Evolutionary conservation across 1,140 invertebrate species (phyloP).

Genomic region (Polyergus mexicanus): DNA sequence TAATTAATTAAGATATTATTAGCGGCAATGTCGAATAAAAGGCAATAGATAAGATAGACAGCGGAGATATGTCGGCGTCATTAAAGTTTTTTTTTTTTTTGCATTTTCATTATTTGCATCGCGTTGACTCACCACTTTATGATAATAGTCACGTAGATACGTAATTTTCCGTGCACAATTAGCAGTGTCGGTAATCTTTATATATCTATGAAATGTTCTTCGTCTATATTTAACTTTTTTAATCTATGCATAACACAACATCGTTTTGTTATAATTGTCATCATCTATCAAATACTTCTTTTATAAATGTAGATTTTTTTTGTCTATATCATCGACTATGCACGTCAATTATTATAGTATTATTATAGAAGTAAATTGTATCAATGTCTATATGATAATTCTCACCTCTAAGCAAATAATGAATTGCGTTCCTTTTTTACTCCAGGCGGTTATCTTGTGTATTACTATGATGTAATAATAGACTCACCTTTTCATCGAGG

Average conservation of each 20-base stretch:
- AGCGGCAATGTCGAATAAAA: constrained; percentile 5
- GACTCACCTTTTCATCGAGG: constrained; percentile 84
- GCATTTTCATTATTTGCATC: not conserved
- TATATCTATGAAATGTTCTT: not conserved
- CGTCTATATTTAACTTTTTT: not conserved
- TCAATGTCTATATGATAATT: not conserved
- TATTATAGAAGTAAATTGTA: not conserved
- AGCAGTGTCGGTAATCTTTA: constrained; percentile 6
- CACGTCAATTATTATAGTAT: not conserved
- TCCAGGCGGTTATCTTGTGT: not conserved
- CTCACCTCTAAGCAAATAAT: not conserved
- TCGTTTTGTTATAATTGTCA: not conserved
- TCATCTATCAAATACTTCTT: not conserved
- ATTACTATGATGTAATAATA: not conserved
- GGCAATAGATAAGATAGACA: constrained; percentile 23
- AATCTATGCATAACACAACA: not conserved
- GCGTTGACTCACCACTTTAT: constrained; percentile 28
- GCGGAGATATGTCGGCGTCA: constrained; percentile 1
- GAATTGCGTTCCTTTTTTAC: not conserved
- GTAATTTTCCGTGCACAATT: constrained; percentile 42
- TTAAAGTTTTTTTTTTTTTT: constrained; percentile 22
- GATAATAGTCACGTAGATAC: constrained; percentile 53
- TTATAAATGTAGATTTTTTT: not conserved
- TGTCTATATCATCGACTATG: not conserved
- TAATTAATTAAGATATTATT: constrained; percentile 27